A percentile compares a stretch with the other conserved stretches of the same genome.
These are phyloP conservation scores for Malurus elegans DNA, from an alignment of 2,113 vertebrate species.

Conservation along the genomic window DNA sequence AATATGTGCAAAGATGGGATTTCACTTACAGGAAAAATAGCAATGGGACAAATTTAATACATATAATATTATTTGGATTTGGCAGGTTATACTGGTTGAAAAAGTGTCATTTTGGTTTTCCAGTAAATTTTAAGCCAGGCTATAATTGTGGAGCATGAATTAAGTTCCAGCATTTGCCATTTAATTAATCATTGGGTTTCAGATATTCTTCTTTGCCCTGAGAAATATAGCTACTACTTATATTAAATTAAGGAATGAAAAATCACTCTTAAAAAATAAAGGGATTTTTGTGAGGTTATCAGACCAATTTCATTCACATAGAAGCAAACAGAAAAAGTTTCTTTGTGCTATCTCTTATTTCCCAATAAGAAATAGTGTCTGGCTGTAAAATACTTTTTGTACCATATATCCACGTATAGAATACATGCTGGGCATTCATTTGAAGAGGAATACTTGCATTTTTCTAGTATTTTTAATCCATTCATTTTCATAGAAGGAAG, in stretches of 20 bases:
- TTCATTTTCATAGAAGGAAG: neutral
- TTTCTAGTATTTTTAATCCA: neutral
- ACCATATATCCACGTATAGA: neutral
- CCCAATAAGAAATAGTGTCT: neutral
- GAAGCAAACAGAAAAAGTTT: neutral
- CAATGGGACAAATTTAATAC: conserved; percentile 20
- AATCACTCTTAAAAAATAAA: neutral
- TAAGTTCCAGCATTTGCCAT: conserved; percentile 10
- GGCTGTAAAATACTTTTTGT: neutral
- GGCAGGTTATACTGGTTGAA: conserved; percentile 4
- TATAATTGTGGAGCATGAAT: neutral
- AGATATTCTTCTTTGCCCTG: neutral
- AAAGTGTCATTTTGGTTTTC: conserved; percentile 5
- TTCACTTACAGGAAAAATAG: conserved; percentile 15
- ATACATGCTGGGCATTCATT: neutral
- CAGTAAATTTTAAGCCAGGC: neutral
- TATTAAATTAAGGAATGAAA: neutral
- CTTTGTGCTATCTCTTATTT: neutral
- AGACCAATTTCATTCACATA: neutral
- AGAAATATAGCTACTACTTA: neutral
- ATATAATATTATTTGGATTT: neutral
- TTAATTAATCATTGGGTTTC: conserved; percentile 22
- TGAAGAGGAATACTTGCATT: neutral
- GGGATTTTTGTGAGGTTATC: neutral
- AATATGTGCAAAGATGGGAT: conserved; percentile 39